phyloP scores from a whole-genome alignment of 1,140 invertebrate genomes.

The Sitodiplosis mosellana region DNA sequence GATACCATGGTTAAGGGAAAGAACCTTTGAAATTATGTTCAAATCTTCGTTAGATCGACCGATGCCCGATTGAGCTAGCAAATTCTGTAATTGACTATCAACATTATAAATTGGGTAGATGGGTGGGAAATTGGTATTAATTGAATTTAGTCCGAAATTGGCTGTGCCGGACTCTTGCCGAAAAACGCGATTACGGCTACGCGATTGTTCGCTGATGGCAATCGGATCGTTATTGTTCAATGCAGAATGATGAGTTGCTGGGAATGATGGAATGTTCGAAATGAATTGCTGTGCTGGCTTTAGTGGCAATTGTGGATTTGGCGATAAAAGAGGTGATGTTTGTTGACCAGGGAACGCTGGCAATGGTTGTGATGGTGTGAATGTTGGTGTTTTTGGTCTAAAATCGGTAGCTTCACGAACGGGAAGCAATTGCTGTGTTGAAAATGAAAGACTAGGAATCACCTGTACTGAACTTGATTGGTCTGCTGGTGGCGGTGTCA shows the following conservation, averaged over 20 bases:
- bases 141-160: slow-evolving; percentile 19
- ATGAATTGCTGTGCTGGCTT: slow-evolving; percentile 12
- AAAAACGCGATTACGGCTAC: slow-evolving; percentile 20
- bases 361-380: neutral
- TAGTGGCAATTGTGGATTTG: slow-evolving; percentile 4
- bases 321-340: slow-evolving; percentile 19
- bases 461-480: slow-evolving; percentile 1
- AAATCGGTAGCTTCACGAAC: neutral
- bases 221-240: slow-evolving; percentile 1
- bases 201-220: slow-evolving; percentile 7
- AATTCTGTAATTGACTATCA: slow-evolving; percentile 40
- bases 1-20: slow-evolving; percentile 52
- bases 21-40: slow-evolving; percentile 60
- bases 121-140: slow-evolving; percentile 9
- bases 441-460: neutral
- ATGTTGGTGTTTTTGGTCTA: neutral
- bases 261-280: neutral
- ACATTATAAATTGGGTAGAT: slow-evolving; percentile 22
- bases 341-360: slow-evolving; percentile 16
- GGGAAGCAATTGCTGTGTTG: slow-evolving; percentile 1
- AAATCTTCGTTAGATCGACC: slow-evolving; percentile 45
- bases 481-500: slow-evolving; percentile 16
- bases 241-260: neutral
- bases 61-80: slow-evolving; percentile 42
- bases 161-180: slow-evolving; percentile 27